Percentiles rank a stretch among this genome's conserved stretches.
Conservation (phyloP, 2,888 invertebrate species). For the Drosophila cognata region DNA sequence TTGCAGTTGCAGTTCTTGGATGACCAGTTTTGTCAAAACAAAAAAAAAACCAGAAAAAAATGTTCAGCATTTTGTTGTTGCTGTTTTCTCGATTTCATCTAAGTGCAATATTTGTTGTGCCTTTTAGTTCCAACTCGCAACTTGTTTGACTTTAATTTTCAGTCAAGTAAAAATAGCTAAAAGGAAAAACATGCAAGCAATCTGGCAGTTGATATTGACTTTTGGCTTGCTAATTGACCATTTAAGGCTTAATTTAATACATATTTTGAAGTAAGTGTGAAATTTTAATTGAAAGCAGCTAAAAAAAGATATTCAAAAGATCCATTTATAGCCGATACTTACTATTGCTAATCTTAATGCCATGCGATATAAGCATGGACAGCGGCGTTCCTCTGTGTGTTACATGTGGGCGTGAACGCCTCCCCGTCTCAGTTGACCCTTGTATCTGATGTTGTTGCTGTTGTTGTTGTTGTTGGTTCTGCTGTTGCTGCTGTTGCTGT, state of each 20-base stretch:
- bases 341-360: conserved; percentile 91
- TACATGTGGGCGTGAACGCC: conserved; percentile 69
- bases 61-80: conserved; percentile 11
- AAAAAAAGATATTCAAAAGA: neutral
- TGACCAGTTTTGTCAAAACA: conserved; percentile 66
- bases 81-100: conserved; percentile 33
- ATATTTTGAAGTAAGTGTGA: conserved; percentile 19
- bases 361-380: conserved; percentile 92
- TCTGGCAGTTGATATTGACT: conserved; percentile 77
- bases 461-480: conserved; percentile 27
- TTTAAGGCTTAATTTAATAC: conserved; percentile 48
- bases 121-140: conserved; percentile 40
- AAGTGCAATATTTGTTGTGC: conserved; percentile 20
- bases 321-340: conserved; percentile 85
- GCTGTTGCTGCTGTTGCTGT: conserved; percentile 50
- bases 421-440: conserved; percentile 52
- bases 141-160: conserved; percentile 58
- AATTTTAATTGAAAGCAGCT: conserved; percentile 4
- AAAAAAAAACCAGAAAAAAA: neutral
- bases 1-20: conserved; percentile 71
- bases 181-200: conserved; percentile 40
- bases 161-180: conserved; percentile 44
- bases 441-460: conserved; percentile 54
- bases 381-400: conserved; percentile 87
- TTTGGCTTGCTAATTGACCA: conserved; percentile 69